Evolutionary conservation across 2,113 vertebrate species (phyloP).

Genomic region (Hucho hucho): DNA sequence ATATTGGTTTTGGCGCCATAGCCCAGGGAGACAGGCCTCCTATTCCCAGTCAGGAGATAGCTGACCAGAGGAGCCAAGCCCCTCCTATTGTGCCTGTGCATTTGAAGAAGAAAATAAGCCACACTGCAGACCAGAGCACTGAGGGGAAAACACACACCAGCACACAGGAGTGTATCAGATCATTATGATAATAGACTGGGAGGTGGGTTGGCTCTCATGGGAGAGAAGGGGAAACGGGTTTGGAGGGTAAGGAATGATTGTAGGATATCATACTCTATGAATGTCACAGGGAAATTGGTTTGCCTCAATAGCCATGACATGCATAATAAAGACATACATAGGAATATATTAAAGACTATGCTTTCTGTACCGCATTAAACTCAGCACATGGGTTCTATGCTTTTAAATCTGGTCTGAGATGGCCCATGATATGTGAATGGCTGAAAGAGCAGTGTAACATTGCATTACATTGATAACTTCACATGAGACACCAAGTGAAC

Average conservation of each 20-base stretch:
- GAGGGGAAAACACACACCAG: slow-evolving; percentile 30
- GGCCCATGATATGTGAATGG: background rate
- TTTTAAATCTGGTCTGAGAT: slow-evolving; percentile 6
- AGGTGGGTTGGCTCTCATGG: slow-evolving; percentile 16
- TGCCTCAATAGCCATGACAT: background rate
- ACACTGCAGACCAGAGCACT: slow-evolving; percentile 39
- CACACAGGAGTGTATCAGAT: slow-evolving; percentile 30
- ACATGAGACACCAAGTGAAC: slow-evolving; percentile 39
- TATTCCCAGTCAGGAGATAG: slow-evolving; percentile 52
- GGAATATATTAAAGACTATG: background rate
- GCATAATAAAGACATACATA: background rate
- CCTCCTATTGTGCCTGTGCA: slow-evolving; percentile 50
- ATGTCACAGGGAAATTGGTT: slow-evolving; percentile 20
- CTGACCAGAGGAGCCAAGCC: slow-evolving; percentile 10
- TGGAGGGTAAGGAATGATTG: background rate
- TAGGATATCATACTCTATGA: slow-evolving; percentile 38
- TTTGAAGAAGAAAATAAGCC: slow-evolving; percentile 48
- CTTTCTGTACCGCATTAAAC: background rate
- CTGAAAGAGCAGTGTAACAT: slow-evolving; percentile 15
- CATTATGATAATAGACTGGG: slow-evolving; percentile 49
- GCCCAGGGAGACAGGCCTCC: slow-evolving; percentile 60
- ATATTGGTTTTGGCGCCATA: slow-evolving; percentile 66
- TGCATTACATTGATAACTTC: slow-evolving; percentile 40
- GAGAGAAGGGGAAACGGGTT: background rate
- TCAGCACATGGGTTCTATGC: background rate